Conservation (phyloP, 37 sponge, comb jelly and placozoan genomes). For the Beroe forskalii region DNA sequence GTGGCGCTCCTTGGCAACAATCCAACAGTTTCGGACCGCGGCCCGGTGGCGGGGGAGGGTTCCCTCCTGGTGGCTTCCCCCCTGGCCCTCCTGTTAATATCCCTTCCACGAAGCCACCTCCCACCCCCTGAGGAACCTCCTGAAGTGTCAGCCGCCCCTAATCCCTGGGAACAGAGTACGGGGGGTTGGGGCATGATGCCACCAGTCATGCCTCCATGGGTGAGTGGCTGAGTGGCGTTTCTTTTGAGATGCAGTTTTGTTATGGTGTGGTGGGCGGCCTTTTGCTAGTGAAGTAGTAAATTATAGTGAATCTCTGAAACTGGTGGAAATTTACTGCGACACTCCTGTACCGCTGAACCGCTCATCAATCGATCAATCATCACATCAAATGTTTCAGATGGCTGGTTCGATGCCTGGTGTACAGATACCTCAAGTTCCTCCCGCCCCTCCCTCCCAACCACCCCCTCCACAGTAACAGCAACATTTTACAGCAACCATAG, state of each 20-base stretch:
- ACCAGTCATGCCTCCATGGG: constrained; percentile 37
- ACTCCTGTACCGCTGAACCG: too few relatives aligned
- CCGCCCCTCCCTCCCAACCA: constrained; percentile 33
- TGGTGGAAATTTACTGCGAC: too few relatives aligned
- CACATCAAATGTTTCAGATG: constrained; percentile 58
- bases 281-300: too few relatives aligned
- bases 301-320: too few relatives aligned
- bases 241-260: too few relatives aligned
- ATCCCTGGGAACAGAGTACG: neutral
- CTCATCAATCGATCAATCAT: too few relatives aligned
- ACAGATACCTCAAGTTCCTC: constrained; percentile 24
- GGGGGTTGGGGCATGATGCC: neutral
- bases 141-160: too few relatives aligned
- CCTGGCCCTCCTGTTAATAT: neutral
- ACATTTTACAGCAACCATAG: too few relatives aligned
- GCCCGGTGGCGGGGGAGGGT: neutral
- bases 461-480: constrained; percentile 14
- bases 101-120: constrained; percentile 9
- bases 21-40: neutral
- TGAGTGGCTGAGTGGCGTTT: too few relatives aligned
- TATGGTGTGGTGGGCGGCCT: too few relatives aligned
- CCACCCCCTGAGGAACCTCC: constrained; percentile 42
- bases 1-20: constrained; percentile 20
- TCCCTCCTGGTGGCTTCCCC: constrained; percentile 34
- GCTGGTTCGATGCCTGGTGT: constrained; percentile 27